A percentile compares a stretch with the other conserved stretches of the same genome.
Evolutionary conservation across 2,888 invertebrate species (phyloP).

Genomic region (Meteorus colon): DNA sequence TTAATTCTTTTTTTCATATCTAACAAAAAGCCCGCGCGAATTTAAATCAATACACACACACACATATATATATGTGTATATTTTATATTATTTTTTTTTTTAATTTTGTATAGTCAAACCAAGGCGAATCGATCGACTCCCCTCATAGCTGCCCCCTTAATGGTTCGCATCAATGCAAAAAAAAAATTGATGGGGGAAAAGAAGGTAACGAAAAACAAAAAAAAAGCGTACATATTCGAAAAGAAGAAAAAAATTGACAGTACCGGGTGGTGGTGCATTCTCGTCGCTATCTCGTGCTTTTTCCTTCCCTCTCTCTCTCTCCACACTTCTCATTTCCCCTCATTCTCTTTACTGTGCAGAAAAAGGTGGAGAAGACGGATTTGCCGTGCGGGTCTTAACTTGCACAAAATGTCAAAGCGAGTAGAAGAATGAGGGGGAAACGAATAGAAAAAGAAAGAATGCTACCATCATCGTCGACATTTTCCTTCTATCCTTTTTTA

Average conservation of each 20-base stretch:
- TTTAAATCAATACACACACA: background rate
- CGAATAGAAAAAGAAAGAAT: conserved; percentile 50
- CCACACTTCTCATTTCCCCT: conserved; percentile 1
- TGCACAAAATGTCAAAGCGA: conserved; percentile 64
- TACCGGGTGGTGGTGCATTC: background rate
- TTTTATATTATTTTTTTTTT: background rate
- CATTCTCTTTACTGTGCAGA: background rate
- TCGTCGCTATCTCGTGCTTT: conserved; percentile 1
- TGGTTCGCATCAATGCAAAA: background rate
- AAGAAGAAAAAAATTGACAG: conserved; percentile 5
- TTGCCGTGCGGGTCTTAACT: conserved; percentile 61
- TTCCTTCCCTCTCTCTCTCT: background rate
- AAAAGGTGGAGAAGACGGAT: conserved; percentile 57
- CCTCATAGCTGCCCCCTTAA: background rate
- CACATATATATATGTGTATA: too few relatives aligned
- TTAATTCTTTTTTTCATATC: background rate
- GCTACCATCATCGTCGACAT: background rate
- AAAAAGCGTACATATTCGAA: background rate
- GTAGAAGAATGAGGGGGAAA: conserved; percentile 50
- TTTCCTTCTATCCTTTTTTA: background rate
- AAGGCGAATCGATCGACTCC: background rate
- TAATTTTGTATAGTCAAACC: background rate
- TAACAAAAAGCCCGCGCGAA: background rate
- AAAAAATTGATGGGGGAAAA: background rate
- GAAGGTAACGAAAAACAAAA: too few relatives aligned